Evolutionary conservation across 2,888 invertebrate species (phyloP), one percentile per base, ranked within the genome.

Genomic region (Chalcis sispes): DNA sequence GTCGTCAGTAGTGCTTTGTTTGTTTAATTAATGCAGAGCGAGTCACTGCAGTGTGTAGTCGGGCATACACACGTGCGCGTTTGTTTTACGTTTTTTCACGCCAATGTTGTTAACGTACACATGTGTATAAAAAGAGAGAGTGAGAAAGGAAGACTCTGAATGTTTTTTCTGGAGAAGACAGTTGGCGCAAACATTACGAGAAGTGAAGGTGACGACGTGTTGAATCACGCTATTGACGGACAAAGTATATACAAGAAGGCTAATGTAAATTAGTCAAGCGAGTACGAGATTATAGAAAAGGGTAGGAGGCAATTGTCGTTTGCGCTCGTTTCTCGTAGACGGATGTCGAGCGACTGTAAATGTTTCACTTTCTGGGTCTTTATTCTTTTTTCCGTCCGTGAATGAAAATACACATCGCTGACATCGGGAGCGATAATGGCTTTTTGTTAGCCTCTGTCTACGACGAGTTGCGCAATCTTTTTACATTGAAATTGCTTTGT

Each of bases 11-110:
- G 32, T 15, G 1, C 62, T 40, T 25, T 65, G 65, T 66, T 66
- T 66, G 54, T 54, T 52, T 54, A 40, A 54, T 66, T 54, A 54
- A 66, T 54, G 66, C 66, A 54, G 25, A 54, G 25, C 25, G 54
- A 27, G 27, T 15, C 8, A 48, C 8, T 15, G 48, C 4, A 36
- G 4, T 36, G 25, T 18, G 15, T 8, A 2, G 56, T 32, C 1
- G 18, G 15, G n/a, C 15, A 7, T 5, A 25, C 25, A 50, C 64
- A 64, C 64, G 64, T 64, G 64, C 50, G 13, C 54, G 66, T 54
- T 56, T 67, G 67, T 67, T 67, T 67, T 36, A 67, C 54, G 67
- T 42, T 56, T 67, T n/a, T 67, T 56, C 42, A 1, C 42, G 64
- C 32, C 36, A n/a, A 7, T n/a, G 65, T n/a, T n/a, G n/a, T n/a